Conservation (phyloP, 2,113 vertebrate species). For the Apeltes quadracus region DNA sequence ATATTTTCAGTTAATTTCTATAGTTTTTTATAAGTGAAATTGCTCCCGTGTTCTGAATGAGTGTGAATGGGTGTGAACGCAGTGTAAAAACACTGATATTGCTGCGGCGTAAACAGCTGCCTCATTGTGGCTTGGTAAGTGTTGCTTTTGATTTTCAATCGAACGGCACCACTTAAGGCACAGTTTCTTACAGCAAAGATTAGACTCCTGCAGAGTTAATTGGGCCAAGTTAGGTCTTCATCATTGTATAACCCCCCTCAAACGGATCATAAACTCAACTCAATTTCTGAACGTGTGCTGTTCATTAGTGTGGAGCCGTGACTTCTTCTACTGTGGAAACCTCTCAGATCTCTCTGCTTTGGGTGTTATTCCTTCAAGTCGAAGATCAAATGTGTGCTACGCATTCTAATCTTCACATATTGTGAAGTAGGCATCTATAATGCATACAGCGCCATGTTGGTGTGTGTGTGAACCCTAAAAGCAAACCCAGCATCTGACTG, state of each 20-base stretch:
- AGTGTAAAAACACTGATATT: too few relatives aligned
- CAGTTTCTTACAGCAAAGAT: too few relatives aligned
- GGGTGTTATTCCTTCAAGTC: constrained; percentile 47
- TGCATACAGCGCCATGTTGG: constrained; percentile 33
- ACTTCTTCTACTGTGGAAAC: constrained; percentile 17
- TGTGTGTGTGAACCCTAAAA: constrained; percentile 15
- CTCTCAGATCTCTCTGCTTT: constrained; percentile 59
- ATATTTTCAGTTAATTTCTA: too few relatives aligned
- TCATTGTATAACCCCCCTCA: neutral
- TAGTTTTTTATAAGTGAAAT: too few relatives aligned
- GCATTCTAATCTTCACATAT: constrained; percentile 57
- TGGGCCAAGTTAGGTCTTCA: constrained; percentile 6
- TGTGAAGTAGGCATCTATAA: constrained; percentile 64
- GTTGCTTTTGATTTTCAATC: neutral
- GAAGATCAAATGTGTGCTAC: constrained; percentile 61
- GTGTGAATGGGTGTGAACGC: too few relatives aligned
- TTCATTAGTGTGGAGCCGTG: constrained; percentile 48
- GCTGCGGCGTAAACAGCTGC: too few relatives aligned
- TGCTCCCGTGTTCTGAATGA: too few relatives aligned
- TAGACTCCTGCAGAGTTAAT: neutral
- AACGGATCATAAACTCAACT: constrained; percentile 38
- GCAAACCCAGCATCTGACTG: neutral
- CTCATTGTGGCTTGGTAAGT: neutral
- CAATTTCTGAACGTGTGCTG: constrained; percentile 5
- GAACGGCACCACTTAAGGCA: neutral